A percentile compares a stretch with the other conserved stretches of the same genome.
Evolutionary conservation across 2,888 invertebrate species (phyloP).

Genomic region (Acrobasis consociella): DNA sequence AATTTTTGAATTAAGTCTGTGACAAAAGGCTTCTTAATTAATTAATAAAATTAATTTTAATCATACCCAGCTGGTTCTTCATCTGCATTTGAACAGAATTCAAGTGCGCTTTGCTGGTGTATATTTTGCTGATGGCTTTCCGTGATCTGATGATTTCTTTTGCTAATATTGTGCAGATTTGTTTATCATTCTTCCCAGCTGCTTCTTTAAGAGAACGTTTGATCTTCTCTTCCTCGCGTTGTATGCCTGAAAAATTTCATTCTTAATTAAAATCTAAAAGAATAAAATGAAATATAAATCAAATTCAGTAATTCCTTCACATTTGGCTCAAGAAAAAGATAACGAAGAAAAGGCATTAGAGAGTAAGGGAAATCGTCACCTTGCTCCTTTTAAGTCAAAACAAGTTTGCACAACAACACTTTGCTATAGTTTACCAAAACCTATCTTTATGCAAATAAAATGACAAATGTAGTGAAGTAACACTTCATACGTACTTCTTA

Average conservation of each 20-base stretch:
- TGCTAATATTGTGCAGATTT: constrained; percentile 95
- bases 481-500: constrained; percentile 85
- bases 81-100: constrained; percentile 98
- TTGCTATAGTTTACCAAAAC: neutral
- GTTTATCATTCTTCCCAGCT: constrained; percentile 96
- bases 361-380: no score
- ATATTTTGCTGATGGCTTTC: constrained; percentile 94
- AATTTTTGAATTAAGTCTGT: no score
- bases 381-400: neutral
- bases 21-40: no score
- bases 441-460: neutral
- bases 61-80: constrained; percentile 96
- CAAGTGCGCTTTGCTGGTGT: constrained; percentile 98
- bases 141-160: constrained; percentile 95
- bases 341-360: no score
- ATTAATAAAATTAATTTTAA: constrained; percentile 2
- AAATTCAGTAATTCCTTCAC: no score
- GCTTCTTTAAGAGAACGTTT: constrained; percentile 97
- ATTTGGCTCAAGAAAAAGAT: no score
- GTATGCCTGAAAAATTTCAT: constrained; percentile 86
- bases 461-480: neutral
- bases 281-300: no score
- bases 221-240: constrained; percentile 98
- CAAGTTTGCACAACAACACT: constrained; percentile 8
- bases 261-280: no score